A percentile compares a stretch with the other conserved stretches of the same genome.
These are phyloP conservation scores for Oligia fasciuncula DNA, from an alignment of 2,888 invertebrate genomes.

Conservation along the genomic window DNA sequence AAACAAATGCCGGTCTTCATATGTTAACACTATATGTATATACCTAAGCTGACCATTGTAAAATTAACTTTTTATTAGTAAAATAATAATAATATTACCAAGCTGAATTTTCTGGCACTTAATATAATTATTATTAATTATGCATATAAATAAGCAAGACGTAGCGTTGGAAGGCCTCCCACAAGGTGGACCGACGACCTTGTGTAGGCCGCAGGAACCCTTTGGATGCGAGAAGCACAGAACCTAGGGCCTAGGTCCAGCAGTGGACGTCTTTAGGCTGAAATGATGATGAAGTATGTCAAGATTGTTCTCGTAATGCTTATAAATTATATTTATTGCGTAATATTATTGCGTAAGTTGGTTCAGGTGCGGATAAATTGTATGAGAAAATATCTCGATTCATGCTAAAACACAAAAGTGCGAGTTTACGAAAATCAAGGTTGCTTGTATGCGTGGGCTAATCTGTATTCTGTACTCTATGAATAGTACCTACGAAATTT, in stretches of 20 bases:
- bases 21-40: not conserved
- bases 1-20: not conserved
- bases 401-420: slow-evolving; percentile 38
- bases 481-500: slow-evolving; percentile 24
- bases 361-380: slow-evolving; percentile 28
- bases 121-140: not conserved
- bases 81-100: not conserved
- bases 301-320: slow-evolving; percentile 3
- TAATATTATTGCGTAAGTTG: slow-evolving; percentile 25
- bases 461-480: slow-evolving; percentile 12
- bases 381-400: slow-evolving; percentile 44
- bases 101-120: not conserved
- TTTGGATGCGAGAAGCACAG: too few species aligned
- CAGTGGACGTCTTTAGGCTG: too few species aligned
- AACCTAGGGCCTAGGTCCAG: too few species aligned
- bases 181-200: too few species aligned
- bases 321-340: slow-evolving; percentile 12
- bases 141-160: not conserved
- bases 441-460: slow-evolving; percentile 34
- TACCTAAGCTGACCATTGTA: not conserved
- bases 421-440: slow-evolving; percentile 52
- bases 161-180: too few species aligned
- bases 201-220: too few species aligned
- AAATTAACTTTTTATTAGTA: not conserved
- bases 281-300: not conserved